phyloP scores from a whole-genome alignment of 1,140 invertebrate genomes.

The Tetragnatha versicolor region DNA sequence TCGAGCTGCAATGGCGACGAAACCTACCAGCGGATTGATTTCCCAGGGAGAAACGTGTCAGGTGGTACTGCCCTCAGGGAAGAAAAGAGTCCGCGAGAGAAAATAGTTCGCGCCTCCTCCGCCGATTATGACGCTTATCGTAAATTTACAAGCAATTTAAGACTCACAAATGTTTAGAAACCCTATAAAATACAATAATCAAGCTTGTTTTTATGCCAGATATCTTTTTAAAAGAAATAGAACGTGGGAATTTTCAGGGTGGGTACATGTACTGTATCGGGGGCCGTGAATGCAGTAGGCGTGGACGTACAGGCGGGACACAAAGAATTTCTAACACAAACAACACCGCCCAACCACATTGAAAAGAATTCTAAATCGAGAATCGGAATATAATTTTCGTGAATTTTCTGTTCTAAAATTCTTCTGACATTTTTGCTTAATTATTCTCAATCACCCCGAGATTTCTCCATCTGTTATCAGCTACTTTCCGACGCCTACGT shows the following conservation, averaged over 20 bases:
- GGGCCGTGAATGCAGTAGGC: conserved; percentile 43
- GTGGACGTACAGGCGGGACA: conserved; percentile 49
- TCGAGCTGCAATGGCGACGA: conserved; percentile 45
- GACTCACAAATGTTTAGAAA: no score
- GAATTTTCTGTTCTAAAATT: no score
- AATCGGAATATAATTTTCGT: no score
- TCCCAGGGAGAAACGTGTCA: conserved; percentile 19
- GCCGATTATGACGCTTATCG: no score
- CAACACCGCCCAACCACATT: conserved; percentile 51
- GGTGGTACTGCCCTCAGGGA: conserved; percentile 45
- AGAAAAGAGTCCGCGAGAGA: conserved; percentile 15
- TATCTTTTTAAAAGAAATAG: background rate
- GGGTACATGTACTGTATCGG: conserved; percentile 29
- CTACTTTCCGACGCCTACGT: no score
- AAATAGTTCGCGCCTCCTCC: conserved; percentile 45
- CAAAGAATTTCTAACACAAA: conserved; percentile 53
- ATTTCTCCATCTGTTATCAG: no score
- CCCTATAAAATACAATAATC: no score
- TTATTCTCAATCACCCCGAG: no score
- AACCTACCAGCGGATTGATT: conserved; percentile 44
- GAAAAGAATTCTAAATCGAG: no score
- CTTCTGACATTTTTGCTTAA: no score
- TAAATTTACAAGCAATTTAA: no score
- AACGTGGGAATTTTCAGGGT: conserved; percentile 54
- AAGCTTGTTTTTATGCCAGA: no score